Base-by-base conservation (phyloP, 2,888 invertebrate species). In the Cantharis lateralis region DNA sequence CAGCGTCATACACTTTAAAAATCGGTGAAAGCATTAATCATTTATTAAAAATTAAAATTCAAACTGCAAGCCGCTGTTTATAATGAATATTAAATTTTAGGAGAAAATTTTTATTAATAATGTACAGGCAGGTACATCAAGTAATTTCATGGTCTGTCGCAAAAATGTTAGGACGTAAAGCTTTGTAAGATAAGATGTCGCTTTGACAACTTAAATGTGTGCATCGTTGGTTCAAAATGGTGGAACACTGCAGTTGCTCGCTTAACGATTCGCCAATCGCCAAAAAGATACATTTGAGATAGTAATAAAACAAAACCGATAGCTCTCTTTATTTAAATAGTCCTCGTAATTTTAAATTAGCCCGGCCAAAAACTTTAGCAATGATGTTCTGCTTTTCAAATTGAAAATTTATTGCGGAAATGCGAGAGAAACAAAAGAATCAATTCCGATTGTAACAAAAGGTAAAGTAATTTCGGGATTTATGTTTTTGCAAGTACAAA, bases 401-500 rank as follows among this genome's bases (percentile, higher is more conserved):
- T 48, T 48, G 48, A 48, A 48, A 48, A 48, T 48, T 48, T 48
- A 48, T 48, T 48, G 9, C 48, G 48, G 48, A 48, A 48, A 48
- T 48, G 48, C 13, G n/a, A 48, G n/a, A 48, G 48, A 48, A 48
- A 48, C 48, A 48, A 48, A 48, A 48, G 48, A 48, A 48, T 48
- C 48, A 48, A 48, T 48, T 48, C n/a, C 48, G 48, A 48, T n/a
- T 48, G 48, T 48, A 48, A 48, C 48, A 48, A 48, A 48, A 48
- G 48, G 48, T 48, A 48, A 48, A 48, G n/a, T 48, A 48, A 48
- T 48, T 48, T 48, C 7, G n/a, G 9, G 48, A 48, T 48, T 48
- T 48, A 66, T 66, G 64, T 66, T 66, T 20, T 66, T 24, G 24
- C 18, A 66, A 66, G 64, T 66, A 66, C 64, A 66, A 66, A 66